phyloP scores from a whole-genome alignment of 2,888 invertebrate genomes.

The Apodemia zela region DNA sequence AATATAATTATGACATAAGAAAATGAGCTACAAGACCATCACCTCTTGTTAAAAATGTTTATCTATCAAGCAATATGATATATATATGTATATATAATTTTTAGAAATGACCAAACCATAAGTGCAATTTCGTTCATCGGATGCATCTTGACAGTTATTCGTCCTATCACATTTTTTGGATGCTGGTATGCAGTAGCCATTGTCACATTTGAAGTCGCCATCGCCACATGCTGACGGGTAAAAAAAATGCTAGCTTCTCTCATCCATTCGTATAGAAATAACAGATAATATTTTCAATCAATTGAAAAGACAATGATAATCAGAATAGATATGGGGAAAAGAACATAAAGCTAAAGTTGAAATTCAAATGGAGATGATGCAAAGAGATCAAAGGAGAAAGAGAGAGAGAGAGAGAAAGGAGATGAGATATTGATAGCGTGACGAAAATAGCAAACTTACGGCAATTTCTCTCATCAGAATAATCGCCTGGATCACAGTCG shows the following conservation, averaged over 20 bases:
- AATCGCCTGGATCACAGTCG: conserved; percentile 84
- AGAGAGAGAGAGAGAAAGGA: conserved; percentile 18
- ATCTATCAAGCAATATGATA: conserved; percentile 2
- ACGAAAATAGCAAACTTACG: conserved; percentile 78
- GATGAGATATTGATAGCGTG: conserved; percentile 16
- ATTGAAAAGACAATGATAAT: conserved; percentile 21
- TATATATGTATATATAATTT: conserved; percentile 18
- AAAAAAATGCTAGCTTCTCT: conserved; percentile 49
- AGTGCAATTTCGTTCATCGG: conserved; percentile 79
- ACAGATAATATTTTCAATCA: conserved; percentile 20
- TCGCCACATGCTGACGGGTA: conserved; percentile 80
- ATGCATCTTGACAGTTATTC: conserved; percentile 80
- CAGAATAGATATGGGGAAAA: conserved; percentile 22
- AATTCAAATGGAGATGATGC: conserved; percentile 15
- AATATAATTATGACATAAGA: not conserved
- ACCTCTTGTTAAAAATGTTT: conserved; percentile 21
- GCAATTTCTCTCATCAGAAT: conserved; percentile 88
- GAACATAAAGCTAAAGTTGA: conserved; percentile 21
- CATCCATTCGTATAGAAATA: conserved; percentile 25
- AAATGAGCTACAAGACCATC: not conserved
- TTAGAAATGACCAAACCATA: conserved; percentile 65
- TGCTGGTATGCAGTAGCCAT: conserved; percentile 82
- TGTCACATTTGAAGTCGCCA: conserved; percentile 82
- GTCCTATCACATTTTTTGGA: conserved; percentile 78
- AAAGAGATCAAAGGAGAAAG: conserved; percentile 20